Evolutionary conservation across 2,888 invertebrate species (phyloP).

Genomic region (Ormyrus labotus): DNA sequence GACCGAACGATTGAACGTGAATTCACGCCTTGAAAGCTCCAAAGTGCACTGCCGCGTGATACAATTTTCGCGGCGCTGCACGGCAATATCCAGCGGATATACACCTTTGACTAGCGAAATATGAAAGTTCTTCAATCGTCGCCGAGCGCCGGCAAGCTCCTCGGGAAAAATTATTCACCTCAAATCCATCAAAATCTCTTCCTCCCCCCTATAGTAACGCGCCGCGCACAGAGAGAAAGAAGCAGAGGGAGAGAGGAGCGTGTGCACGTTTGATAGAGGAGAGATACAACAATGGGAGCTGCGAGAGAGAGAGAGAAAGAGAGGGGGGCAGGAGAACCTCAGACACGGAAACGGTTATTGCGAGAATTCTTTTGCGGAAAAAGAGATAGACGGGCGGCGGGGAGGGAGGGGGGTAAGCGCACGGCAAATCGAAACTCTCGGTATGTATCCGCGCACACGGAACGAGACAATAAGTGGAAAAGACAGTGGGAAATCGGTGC

Average conservation of each 20-base stretch:
- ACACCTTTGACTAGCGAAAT: not conserved
- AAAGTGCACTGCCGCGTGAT: too few relatives aligned
- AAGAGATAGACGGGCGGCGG: not conserved
- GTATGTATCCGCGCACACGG: slow-evolving; percentile 22
- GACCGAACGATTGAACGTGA: too few relatives aligned
- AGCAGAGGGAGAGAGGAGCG: not conserved
- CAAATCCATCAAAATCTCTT: slow-evolving; percentile 43
- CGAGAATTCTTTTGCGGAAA: slow-evolving; percentile 19
- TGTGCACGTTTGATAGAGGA: not conserved
- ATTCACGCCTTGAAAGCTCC: too few relatives aligned
- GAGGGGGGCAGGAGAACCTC: not conserved
- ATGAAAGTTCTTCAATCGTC: slow-evolving; percentile 2
- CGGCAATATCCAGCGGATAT: not conserved
- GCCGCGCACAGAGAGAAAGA: not conserved
- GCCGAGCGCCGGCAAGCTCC: slow-evolving; percentile 10
- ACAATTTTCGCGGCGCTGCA: not conserved
- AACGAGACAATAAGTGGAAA: slow-evolving; percentile 52
- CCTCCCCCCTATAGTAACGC: not conserved
- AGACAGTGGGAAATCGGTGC: slow-evolving; percentile 38
- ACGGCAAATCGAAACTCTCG: slow-evolving; percentile 50
- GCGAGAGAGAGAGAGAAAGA: not conserved
- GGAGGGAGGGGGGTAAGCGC: not conserved
- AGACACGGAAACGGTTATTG: slow-evolving; percentile 34
- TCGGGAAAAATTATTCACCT: slow-evolving; percentile 42
- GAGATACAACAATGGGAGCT: not conserved